phyloP scores from a whole-genome alignment of 2,113 vertebrate species.

The Dasyprocta punctata region DNA sequence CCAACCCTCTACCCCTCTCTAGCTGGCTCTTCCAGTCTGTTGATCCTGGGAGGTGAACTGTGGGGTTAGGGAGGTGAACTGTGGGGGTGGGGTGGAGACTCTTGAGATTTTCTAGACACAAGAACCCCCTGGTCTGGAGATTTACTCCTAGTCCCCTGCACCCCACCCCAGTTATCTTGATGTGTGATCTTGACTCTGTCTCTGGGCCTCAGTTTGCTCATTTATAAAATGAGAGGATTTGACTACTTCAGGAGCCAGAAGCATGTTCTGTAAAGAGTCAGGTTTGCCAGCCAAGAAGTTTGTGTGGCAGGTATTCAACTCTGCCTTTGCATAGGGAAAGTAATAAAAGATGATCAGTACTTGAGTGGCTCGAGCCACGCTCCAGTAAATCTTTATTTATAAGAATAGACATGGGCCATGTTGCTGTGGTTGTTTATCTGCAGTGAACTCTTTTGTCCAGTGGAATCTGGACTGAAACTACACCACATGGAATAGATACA shows the following conservation, averaged over 20 bases:
- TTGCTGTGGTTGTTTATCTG: not conserved
- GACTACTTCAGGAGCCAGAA: not conserved
- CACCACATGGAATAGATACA: fast-evolving
- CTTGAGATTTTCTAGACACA: not conserved
- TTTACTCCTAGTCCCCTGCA: too few species aligned
- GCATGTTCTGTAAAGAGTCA: not conserved
- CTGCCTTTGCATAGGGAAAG: not conserved
- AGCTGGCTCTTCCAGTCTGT: not conserved
- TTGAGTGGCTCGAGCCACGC: fast-evolving
- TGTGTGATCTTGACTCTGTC: not conserved
- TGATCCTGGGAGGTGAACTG: not conserved
- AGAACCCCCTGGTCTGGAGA: not conserved
- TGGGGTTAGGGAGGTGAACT: too few species aligned
- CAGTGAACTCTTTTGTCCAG: not conserved
- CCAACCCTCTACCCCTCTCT: not conserved
- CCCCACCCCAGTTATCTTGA: not conserved
- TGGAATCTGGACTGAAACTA: not conserved
- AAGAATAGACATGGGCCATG: not conserved
- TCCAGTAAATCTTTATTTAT: not conserved
- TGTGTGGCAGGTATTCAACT: not conserved
- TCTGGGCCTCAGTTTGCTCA: not conserved
- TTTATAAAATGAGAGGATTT: not conserved
- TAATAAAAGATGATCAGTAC: not conserved
- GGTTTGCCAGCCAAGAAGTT: not conserved
- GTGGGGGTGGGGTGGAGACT: fast-evolving